Evolutionary conservation across 2,113 vertebrate species (phyloP), one percentile per base, ranked within the genome.

Genomic region (Chlamydotis undulata): DNA sequence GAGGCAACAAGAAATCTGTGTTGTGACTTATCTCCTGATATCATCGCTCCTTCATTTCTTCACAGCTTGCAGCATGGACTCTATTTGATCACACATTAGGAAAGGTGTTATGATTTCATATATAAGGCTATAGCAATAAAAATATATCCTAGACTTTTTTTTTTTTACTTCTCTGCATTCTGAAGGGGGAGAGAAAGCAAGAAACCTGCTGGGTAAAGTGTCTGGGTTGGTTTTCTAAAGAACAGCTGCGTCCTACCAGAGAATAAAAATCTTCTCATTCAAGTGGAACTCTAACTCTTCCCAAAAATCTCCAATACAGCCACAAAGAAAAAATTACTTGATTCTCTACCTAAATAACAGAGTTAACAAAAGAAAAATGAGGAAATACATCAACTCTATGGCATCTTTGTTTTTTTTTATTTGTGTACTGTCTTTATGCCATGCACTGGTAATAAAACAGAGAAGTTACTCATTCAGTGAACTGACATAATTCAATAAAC

Each of bases 91-190:
- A 78, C 73, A 81, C 12, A 12, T 83, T 88, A 59, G 25, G 19
- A 67, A 90, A 94, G 59, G 59, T 90, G 82, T 35, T 83, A 31
- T 88, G 71, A 83, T 75, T 93, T 90, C 65, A 50, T 49, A 78
- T 39, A 70, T 13, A 75, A 81, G 31, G 7, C 47, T 84, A 11
- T 23, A 77, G 56, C 33, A 83, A 83, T 9, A 73, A 89, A 92
- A 77, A 61, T 56, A 68, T 41, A 60, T 78, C 39, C 64, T 45
- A n/a, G 47, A 74, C 18, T 71, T 74, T 74, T 56, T 64, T 84
- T 93, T 64, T 2, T 2, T 2, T 47, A 64, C 21, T 45, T 89
- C 60, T 81, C 45, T 39, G 21, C 35, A 76, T 79, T 74, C 53
- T 74, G 61, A 76, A 88, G 12, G 8, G 17, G 12, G 33, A 75